Base-by-base conservation (phyloP, 2,888 invertebrate genomes). In the Eilema depressum region DNA sequence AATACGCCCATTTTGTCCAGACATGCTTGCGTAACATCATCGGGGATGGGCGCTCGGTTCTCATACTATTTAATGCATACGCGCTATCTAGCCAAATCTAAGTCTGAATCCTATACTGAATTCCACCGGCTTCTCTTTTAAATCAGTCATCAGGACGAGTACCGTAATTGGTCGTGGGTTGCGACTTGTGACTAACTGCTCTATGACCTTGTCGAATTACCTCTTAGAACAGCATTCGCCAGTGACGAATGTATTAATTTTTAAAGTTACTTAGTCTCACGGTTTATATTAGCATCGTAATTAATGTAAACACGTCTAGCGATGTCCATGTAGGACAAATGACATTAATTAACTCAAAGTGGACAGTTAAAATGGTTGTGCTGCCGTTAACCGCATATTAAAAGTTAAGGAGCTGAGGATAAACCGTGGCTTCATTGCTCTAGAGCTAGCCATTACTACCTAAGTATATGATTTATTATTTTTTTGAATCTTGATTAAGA, bases 331-430 rank as follows among this genome's bases (percentile, higher is more conserved):
- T n/a, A n/a, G 53, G 53, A 53, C 53, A 53, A n/a, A 53, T 53
- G 20, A n/a, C 8, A 2, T 53, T 53, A 53, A 53, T 53, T n/a
- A 53, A n/a, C n/a, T 53, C n/a, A 53, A 53, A 53, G n/a, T 20
- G 53, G 53, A n/a, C 20, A 10, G 53, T 53, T 10, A 53, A 53
- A 53, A 53, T n/a, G 20, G 53, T 53, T 53, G 53, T 53, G 10
- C 53, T 53, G n/a, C 53, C n/a, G n/a, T 53, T n/a, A 53, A 53
- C 53, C 53, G 53, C 53, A 53, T 53, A 53, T n/a, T 53, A 53
- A n/a, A 20, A n/a, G n/a, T 53, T 53, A 7, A 47, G 8, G 20
- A 53, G 41, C 41, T 17, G n/a, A n/a, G n/a, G n/a, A n/a, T n/a
- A n/a, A 10, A 53, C 53, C n/a, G 2, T n/a, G n/a, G 10, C 53